These are phyloP conservation scores for Idaea biselata DNA, from an alignment of 2,888 invertebrate species.

Conservation along the genomic window DNA sequence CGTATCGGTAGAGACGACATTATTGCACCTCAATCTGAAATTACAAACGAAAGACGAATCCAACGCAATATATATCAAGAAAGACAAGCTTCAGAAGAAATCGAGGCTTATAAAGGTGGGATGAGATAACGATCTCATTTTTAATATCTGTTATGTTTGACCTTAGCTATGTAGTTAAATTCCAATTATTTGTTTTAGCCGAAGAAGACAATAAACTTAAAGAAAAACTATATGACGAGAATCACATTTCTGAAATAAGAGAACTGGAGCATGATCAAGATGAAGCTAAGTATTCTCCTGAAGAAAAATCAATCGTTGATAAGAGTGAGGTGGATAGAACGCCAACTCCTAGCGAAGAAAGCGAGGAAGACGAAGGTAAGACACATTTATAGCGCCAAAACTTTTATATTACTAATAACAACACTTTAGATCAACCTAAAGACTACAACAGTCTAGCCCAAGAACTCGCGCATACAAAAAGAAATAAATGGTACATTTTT, in stretches of 20 bases:
- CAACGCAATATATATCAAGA: conserved; percentile 77
- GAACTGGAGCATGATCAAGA: conserved; percentile 77
- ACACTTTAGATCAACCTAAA: no score
- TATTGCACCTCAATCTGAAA: conserved; percentile 89
- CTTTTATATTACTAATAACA: no score
- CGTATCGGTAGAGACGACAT: conserved; percentile 95
- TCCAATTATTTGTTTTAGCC: conserved; percentile 40
- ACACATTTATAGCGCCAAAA: conserved; percentile 3
- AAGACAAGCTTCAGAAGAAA: conserved; percentile 76
- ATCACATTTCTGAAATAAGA: conserved; percentile 58
- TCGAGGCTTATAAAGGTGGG: conserved; percentile 74
- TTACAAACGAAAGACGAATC: conserved; percentile 77
- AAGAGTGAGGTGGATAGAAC: conserved; percentile 82
- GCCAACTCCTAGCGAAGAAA: conserved; percentile 75
- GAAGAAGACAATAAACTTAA: conserved; percentile 76
- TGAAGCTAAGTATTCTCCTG: conserved; percentile 89
- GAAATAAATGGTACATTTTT: background rate
- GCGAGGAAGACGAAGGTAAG: conserved; percentile 76
- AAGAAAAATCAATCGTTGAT: conserved; percentile 87
- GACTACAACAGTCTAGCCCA: no score
- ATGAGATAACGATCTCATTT: background rate
- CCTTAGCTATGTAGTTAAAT: background rate
- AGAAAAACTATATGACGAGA: conserved; percentile 64
- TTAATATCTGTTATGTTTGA: background rate
- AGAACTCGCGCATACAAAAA: background rate